Percentiles rank a stretch among this genome's conserved stretches.
phyloP scores from a whole-genome alignment of 2,113 vertebrate genomes.

The Callithrix jacchus region DNA sequence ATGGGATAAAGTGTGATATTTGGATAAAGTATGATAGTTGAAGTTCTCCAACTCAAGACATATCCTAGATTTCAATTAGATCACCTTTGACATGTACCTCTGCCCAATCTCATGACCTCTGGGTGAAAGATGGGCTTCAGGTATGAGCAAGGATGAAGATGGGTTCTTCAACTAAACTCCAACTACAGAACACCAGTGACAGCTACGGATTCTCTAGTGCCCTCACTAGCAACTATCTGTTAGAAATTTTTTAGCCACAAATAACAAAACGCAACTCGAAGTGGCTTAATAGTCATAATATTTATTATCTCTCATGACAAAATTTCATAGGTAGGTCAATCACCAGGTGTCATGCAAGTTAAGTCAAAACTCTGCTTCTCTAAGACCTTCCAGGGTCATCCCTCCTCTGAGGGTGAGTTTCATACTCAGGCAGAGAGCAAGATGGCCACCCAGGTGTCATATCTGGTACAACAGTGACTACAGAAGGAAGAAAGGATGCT shows the following conservation, averaged over 20 bases:
- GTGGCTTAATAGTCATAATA: background rate
- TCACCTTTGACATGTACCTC: background rate
- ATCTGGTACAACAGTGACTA: background rate
- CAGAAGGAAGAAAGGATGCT: background rate
- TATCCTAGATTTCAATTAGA: background rate
- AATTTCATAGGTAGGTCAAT: background rate
- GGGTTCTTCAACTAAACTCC: background rate
- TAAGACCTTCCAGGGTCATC: background rate
- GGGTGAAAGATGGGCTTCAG: background rate
- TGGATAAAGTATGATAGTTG: background rate
- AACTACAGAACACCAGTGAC: background rate
- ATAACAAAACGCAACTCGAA: background rate
- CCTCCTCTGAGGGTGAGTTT: background rate
- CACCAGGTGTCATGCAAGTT: background rate
- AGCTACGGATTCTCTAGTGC: background rate
- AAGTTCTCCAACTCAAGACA: background rate
- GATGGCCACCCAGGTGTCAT: background rate
- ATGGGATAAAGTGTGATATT: background rate
- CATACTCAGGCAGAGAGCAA: background rate
- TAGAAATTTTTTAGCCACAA: background rate
- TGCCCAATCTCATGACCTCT: background rate
- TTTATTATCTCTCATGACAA: background rate
- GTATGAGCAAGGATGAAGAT: background rate
- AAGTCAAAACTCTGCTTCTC: background rate
- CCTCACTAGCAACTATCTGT: background rate